Base-by-base conservation (phyloP, 2,113 vertebrate species). In the Xyrauchen texanus region DNA sequence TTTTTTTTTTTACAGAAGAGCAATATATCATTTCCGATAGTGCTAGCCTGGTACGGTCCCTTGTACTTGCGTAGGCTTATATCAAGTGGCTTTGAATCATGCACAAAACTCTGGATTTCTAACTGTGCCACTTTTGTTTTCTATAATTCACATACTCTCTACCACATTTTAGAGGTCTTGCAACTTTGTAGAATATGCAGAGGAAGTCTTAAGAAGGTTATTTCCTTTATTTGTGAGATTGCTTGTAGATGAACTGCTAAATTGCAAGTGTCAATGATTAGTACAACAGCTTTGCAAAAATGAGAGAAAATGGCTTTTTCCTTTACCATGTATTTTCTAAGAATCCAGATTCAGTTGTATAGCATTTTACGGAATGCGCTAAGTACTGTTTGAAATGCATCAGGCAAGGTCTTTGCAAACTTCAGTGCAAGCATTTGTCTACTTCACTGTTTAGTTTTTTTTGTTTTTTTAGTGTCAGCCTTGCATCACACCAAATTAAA, bases 21-120 rank as follows among this genome's bases (percentile, higher is more conserved):
- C 90, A 93, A 93, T 93, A 92, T 86, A 80, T 73, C 81, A 72
- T 74, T 78, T 85, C 81, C 74, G 85, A 83, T 70, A 45, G 58
- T 49, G 42, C 21, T 34, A 3, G 16, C 4, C 65, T 65, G 65
- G 9, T 63, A 5, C 5, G 84, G 1, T 34, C 21, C 21, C 21
- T 34, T 34, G 21, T 34, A 34, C 21, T 34, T 34, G 21, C 21
- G 21, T 34, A n/a, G n/a, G n/a, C 85, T 82, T 85, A 86, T 86
- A 88, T 88, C 88, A 60, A 61, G 77, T 60, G 80, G 69, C 46
- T 70, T 83, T 77, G 15, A 67, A 81, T 77, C 57, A 13, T 55
- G 69, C 74, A 85, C 82, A 76, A 34, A 76, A 44, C 21, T 42
- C 44, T 74, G 49, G 52, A 61, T 86, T 86, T 87, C 71, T 55